A percentile compares a stretch with the other conserved stretches of the same genome.
Evolutionary conservation across 1,140 invertebrate species (phyloP).

Genomic region (Drosophila ercepeae): DNA sequence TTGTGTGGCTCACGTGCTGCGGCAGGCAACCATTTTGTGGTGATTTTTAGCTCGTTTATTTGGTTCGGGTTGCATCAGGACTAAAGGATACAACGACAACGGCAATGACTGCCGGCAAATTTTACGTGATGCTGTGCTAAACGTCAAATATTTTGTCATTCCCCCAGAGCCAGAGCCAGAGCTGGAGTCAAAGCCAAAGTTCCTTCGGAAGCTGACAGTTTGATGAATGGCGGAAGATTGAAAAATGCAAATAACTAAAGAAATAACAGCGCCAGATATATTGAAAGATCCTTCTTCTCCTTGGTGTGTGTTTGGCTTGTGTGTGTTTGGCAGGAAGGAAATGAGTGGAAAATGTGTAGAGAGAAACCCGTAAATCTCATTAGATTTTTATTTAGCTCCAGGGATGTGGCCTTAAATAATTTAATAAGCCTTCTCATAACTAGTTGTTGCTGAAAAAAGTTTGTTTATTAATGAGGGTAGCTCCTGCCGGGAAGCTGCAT

Average conservation of each 20-base stretch:
- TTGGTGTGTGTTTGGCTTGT: background rate
- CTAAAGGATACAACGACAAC: constrained; percentile 5
- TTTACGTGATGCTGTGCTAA: constrained; percentile 76
- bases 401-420: background rate
- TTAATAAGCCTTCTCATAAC: constrained; percentile 8
- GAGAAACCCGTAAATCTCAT: constrained; percentile 18
- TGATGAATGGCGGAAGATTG: constrained; percentile 45
- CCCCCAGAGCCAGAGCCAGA: background rate
- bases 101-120: constrained; percentile 18
- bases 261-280: constrained; percentile 38
- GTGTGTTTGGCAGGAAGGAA: constrained; percentile 37
- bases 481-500: constrained; percentile 2
- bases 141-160: constrained; percentile 80
- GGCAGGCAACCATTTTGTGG: constrained; percentile 57
- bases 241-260: constrained; percentile 54
- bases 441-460: background rate
- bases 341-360: constrained; percentile 4
- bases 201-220: constrained; percentile 31
- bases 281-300: constrained; percentile 11
- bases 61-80: constrained; percentile 34
- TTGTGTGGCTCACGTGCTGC: constrained; percentile 4
- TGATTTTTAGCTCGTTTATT: constrained; percentile 80
- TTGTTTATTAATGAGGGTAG: background rate
- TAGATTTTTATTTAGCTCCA: constrained; percentile 1
- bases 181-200: constrained; percentile 7